Evolutionary conservation across 1,140 invertebrate species (phyloP), one percentile per base, ranked within the genome.

Genomic region (Saccostrea echinata): DNA sequence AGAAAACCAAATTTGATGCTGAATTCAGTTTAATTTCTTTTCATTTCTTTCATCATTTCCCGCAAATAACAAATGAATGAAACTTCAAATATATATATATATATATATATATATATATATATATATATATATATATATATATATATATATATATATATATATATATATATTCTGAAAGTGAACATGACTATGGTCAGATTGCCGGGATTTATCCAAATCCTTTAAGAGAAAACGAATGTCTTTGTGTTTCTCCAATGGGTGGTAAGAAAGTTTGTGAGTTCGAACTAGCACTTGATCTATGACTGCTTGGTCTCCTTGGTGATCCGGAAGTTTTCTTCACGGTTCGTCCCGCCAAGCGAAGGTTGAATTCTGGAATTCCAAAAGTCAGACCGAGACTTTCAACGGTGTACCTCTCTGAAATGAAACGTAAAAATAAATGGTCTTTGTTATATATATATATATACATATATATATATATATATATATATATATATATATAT

Each of bases 401-500:
- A n/a, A 82, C 81, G 0, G 33, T 51, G 81, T 82, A 82, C n/a
- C 21, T 51, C 16, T 82, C 81, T 82, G 43, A n/a, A 82, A 52
- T 30, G 16, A n/a, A 1, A 76, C 21, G 55, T 61, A 21, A 61
- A n/a, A 61, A 80, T 43, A 80, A n/a, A 30, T 30, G 24, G 71
- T 80, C 84, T 87, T 68, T 33, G 88, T 87, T 71, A 55, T 61
- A 85, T 76, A 64, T 52, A 84, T 35, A 71, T 30, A n/a, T n/a
- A n/a, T n/a, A n/a, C n/a, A n/a, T n/a, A n/a, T n/a, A n/a, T n/a
- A n/a, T n/a, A n/a, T n/a, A n/a, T n/a, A n/a, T n/a, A n/a, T n/a
- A n/a, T n/a, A n/a, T n/a, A n/a, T n/a, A n/a, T n/a, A n/a, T n/a
- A n/a, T n/a, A n/a, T n/a, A n/a, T n/a, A n/a, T n/a, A n/a, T n/a